Conservation (phyloP, 2,113 vertebrate species). For the Grammomys surdaster region DNA sequence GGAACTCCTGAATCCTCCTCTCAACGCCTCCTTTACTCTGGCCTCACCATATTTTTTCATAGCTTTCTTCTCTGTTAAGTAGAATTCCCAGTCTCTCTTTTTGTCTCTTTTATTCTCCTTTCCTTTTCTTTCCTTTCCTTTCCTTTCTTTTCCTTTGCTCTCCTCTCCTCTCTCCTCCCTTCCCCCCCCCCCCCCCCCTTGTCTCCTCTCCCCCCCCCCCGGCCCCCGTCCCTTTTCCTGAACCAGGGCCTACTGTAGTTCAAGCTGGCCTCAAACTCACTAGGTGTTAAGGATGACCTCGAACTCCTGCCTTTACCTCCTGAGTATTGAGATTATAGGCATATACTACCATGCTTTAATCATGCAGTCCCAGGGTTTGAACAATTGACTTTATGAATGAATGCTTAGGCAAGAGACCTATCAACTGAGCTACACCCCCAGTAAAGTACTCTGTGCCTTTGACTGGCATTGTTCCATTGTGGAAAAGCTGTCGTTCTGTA, state of each 20-base stretch:
- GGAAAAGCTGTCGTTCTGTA: not conserved
- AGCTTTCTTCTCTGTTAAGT: not conserved
- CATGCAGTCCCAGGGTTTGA: not conserved
- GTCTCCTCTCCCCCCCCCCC: no score
- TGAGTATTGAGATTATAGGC: not conserved
- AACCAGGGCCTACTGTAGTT: not conserved
- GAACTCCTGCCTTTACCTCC: not conserved
- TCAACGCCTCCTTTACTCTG: constrained; percentile 32
- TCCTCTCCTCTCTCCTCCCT: not conserved
- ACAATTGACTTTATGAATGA: not conserved
- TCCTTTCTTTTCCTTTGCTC: no score
- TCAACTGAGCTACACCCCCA: not conserved
- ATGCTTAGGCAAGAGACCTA: not conserved
- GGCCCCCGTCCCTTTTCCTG: no score
- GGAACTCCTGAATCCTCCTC: not conserved
- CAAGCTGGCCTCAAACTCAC: not conserved
- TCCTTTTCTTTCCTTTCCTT: no score
- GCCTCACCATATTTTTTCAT: not conserved
- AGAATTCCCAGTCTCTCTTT: not conserved
- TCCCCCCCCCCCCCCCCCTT: not conserved
- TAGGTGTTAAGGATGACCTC: not conserved
- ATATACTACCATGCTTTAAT: not conserved
- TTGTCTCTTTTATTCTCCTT: not conserved
- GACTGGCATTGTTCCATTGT: constrained; percentile 1
- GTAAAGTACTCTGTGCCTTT: not conserved